Evolutionary conservation across 2,888 invertebrate genomes (phyloP), one percentile per base, ranked within the genome.

Genomic region (Bellardia pandia): DNA sequence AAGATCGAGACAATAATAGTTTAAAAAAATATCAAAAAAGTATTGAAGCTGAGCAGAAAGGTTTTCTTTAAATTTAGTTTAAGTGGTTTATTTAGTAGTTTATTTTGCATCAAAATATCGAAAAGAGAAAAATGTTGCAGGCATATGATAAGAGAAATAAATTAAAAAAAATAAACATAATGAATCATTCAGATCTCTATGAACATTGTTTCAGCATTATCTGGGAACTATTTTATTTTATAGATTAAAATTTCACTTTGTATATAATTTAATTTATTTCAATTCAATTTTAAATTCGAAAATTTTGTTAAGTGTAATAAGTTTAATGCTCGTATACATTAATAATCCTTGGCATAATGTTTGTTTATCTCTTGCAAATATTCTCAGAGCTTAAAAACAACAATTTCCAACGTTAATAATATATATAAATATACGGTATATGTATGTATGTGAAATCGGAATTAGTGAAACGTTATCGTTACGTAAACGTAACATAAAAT

Each of bases 261-360:
- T 23, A 23, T 23, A 23, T 23, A 23, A 23, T 23, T 23, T 23
- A 23, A 23, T 37, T n/a, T 40, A 53, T 53, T 62, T 62, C n/a
- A 37, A 37, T n/a, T 14, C 3, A 13, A 14, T 7, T 60, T 33
- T 60, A 33, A 37, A 1, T 8, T 62, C 0, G 5, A 58, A 58
- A 30, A 72, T 42, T 78, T 69, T 16, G 14, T 58, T 16, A 16
- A 37, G 75, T 75, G 79, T 68, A 66, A 48, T 48, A 23, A 48
- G 64, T 48, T 62, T 40, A 53, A 23, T 5, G 77, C 13, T 23
- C 42, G 42, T 40, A 30, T 45, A 42, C 68, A 78, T 69, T 33
- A 60, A 40, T 53, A 79, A 71, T 79, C 79, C 71, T 79, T 79
- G 62, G 60, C 71, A 79, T 71, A 79, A 79, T 79, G 62, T 71